These are phyloP conservation scores for Trichopria drosophilae DNA, from an alignment of 2,888 invertebrate species.

Conservation along the genomic window DNA sequence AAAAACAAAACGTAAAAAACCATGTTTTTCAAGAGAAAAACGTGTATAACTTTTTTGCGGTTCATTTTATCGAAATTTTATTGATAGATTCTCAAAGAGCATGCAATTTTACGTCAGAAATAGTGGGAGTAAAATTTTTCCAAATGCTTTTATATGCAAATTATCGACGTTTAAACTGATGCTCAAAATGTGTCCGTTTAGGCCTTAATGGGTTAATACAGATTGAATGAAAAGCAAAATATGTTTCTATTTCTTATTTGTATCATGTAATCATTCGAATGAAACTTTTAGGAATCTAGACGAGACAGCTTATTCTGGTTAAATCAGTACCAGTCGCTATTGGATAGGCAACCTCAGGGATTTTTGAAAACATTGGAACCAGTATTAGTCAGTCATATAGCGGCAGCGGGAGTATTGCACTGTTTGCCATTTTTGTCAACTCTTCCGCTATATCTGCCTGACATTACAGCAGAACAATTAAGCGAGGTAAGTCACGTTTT, in stretches of 20 bases:
- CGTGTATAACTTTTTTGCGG: no score
- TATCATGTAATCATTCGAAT: background rate
- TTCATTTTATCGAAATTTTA: no score
- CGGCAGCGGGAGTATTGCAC: conserved; percentile 74
- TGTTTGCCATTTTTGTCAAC: conserved; percentile 74
- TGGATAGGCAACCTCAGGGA: conserved; percentile 74
- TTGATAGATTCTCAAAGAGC: no score
- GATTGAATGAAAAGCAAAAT: no score
- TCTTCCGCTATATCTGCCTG: conserved; percentile 56
- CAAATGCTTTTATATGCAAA: no score
- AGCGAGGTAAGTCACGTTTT: conserved; percentile 53
- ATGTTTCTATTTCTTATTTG: conserved; percentile 6
- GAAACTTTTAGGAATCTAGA: conserved; percentile 38
- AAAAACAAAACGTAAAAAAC: no score
- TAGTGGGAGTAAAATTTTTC: no score
- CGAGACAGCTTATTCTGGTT: conserved; percentile 67
- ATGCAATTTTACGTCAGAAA: no score
- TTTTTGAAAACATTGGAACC: conserved; percentile 70
- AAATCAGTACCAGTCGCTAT: conserved; percentile 78
- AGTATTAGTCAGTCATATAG: conserved; percentile 68
- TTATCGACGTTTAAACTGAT: no score
- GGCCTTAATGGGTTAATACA: no score
- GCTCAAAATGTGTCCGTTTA: no score
- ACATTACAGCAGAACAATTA: conserved; percentile 64
- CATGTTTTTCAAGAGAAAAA: no score